Evolutionary conservation across 2,888 invertebrate genomes (phyloP).

Genomic region (Fissipunctia ypsillon): DNA sequence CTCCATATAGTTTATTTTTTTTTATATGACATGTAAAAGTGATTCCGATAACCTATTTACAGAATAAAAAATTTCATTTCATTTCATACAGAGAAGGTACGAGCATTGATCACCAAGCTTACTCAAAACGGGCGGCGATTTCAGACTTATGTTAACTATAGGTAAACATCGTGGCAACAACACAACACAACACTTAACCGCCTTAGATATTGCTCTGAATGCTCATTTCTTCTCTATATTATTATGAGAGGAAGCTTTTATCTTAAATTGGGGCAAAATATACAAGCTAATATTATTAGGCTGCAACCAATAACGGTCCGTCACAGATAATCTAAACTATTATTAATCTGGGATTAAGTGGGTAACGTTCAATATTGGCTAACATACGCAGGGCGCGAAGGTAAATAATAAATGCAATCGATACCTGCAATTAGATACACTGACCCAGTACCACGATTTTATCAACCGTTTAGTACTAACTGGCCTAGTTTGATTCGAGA

Average conservation of each 20-base stretch:
- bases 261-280: neutral
- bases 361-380: conserved; percentile 1
- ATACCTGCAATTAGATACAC: conserved; percentile 22
- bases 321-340: conserved; percentile 10
- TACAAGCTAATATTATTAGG: neutral
- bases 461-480: neutral
- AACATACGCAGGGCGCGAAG: neutral
- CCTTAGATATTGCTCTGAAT: neutral
- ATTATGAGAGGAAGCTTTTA: neutral
- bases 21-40: too few relatives aligned
- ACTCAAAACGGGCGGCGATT: too few relatives aligned
- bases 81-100: too few relatives aligned
- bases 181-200: too few relatives aligned
- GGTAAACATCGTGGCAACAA: too few relatives aligned
- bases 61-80: too few relatives aligned
- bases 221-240: neutral
- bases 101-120: too few relatives aligned
- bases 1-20: too few relatives aligned
- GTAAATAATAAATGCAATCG: conserved; percentile 51
- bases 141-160: too few relatives aligned
- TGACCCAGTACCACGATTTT: neutral
- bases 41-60: too few relatives aligned
- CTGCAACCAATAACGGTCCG: neutral
- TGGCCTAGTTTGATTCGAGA: neutral
- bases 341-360: conserved; percentile 1